These are phyloP conservation scores for Symphodus melops DNA, from an alignment of 2,113 vertebrate genomes.

Conservation along the genomic window DNA sequence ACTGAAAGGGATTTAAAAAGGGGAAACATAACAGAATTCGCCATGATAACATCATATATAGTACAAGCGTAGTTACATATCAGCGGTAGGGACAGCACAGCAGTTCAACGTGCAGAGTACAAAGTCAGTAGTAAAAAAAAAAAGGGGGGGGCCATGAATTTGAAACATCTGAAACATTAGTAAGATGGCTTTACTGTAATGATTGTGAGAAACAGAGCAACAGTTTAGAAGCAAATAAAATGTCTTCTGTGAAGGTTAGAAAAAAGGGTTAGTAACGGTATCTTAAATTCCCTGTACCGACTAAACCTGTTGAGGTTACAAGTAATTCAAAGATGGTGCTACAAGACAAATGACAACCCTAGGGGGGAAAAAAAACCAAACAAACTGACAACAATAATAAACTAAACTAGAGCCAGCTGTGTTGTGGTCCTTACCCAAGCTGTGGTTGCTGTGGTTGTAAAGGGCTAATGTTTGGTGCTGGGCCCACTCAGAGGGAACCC, in stretches of 20 bases:
- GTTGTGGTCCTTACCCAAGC: slow-evolving; percentile 81
- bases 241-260: no score
- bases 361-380: no score
- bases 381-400: not conserved
- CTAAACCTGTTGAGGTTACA: no score
- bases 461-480: slow-evolving; percentile 89
- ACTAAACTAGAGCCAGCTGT: not conserved
- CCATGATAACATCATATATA: not conserved
- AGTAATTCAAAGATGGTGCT: no score
- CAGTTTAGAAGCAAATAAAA: no score
- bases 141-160: no score
- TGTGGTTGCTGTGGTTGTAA: slow-evolving; percentile 90
- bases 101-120: not conserved
- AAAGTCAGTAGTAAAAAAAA: not conserved
- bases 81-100: not conserved
- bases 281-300: no score
- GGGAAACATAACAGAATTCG: not conserved
- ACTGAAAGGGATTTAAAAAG: slow-evolving; percentile 78
- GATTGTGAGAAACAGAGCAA: no score
- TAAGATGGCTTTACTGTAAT: no score
- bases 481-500: slow-evolving; percentile 90
- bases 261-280: not conserved
- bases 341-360: no score
- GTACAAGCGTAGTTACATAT: no score
- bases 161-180: no score